Evolutionary conservation across 2,113 vertebrate species (phyloP).

Genomic region (Ciconia maguari): DNA sequence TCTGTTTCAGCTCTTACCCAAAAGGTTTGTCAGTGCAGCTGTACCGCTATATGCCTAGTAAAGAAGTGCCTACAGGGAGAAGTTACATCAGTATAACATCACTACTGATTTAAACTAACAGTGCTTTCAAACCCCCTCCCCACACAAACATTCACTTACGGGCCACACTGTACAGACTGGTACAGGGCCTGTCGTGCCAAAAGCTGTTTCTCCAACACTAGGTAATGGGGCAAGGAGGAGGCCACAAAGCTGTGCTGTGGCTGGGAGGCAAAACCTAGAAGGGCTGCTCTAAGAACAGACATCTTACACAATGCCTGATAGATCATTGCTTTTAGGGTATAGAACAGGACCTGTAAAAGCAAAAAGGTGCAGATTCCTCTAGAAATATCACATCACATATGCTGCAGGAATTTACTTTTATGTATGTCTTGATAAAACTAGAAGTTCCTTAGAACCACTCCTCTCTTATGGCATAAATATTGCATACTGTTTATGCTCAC

Average conservation of each 20-base stretch:
- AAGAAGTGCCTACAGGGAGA: neutral
- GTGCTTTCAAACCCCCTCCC: neutral
- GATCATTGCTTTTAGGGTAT: fast-evolving
- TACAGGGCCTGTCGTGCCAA: fast-evolving
- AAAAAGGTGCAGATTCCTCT: neutral
- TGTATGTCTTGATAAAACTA: neutral
- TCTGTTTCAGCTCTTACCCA: neutral
- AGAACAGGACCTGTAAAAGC: neutral
- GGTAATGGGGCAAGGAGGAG: neutral
- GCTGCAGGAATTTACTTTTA: neutral
- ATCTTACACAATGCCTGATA: fast-evolving
- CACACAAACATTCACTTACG: fast-evolving
- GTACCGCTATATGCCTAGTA: neutral
- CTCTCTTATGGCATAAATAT: neutral
- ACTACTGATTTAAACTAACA: neutral
- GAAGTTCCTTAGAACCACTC: neutral
- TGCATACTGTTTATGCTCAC: neutral
- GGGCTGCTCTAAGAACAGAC: neutral
- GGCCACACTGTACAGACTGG: neutral
- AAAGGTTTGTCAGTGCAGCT: neutral
- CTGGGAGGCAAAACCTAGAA: neutral
- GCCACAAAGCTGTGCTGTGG: neutral
- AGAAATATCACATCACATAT: neutral
- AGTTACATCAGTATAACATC: neutral
- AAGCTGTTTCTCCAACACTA: neutral